Conservation (phyloP, 1,140 invertebrate species). For the Hormaphis cornu region DNA sequence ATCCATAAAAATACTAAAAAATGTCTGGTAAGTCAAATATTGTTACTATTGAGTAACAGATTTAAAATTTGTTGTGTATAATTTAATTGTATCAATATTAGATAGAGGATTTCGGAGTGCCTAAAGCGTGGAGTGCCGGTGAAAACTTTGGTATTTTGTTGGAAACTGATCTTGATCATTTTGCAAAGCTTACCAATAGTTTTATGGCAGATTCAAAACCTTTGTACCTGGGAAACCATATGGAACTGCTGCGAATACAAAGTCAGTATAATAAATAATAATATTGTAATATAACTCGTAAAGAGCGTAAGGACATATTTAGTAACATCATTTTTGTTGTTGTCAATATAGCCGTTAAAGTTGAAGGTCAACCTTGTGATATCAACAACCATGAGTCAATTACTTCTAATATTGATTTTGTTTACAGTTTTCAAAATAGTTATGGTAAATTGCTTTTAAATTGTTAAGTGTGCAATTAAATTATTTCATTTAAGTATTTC, state of each 20-base stretch:
- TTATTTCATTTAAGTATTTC: background rate
- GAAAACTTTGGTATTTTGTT: constrained; percentile 53
- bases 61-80: background rate
- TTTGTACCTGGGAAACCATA: constrained; percentile 53
- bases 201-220: constrained; percentile 48
- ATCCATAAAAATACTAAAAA: background rate
- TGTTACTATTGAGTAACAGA: background rate
- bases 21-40: constrained; percentile 4
- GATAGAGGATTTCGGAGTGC: constrained; percentile 57
- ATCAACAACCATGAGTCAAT: constrained; percentile 37
- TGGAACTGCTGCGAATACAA: constrained; percentile 54
- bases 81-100: constrained; percentile 39
- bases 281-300: background rate
- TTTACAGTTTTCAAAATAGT: constrained; percentile 17
- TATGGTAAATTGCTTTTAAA: background rate
- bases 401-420: constrained; percentile 31
- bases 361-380: constrained; percentile 48
- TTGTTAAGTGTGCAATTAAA: background rate
- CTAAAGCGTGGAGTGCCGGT: constrained; percentile 53
- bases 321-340: background rate
- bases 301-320: background rate
- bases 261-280: constrained; percentile 46
- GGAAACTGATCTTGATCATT: constrained; percentile 54
- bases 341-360: constrained; percentile 46
- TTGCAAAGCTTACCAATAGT: constrained; percentile 50